Conservation (phyloP, 2,113 vertebrate species). For the Melanotaenia duboulayi region DNA sequence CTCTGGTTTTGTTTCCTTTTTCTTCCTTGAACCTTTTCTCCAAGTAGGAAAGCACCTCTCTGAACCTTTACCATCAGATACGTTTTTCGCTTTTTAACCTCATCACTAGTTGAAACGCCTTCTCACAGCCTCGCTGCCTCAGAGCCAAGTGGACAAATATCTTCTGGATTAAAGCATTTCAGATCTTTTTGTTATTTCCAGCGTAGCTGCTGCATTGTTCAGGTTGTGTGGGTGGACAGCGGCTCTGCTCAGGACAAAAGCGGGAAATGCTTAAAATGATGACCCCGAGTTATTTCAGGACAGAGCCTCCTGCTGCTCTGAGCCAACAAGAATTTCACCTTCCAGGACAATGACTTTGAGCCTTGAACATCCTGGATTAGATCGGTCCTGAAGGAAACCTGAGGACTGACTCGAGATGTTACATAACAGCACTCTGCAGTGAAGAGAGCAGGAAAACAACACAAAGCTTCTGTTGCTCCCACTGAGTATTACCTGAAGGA, state of each 20-base stretch:
- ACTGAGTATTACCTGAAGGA: slow-evolving; percentile 57
- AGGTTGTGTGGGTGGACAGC: slow-evolving; percentile 49
- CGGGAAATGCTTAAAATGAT: slow-evolving; percentile 46
- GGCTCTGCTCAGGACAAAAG: slow-evolving; percentile 54
- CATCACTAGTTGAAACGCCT: not conserved
- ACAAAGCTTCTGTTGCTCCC: slow-evolving; percentile 40
- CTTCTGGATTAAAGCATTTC: slow-evolving; percentile 8
- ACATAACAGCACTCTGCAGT: slow-evolving; percentile 51
- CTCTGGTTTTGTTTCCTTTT: too few relatives aligned
- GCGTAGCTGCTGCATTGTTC: slow-evolving; percentile 19
- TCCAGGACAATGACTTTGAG: slow-evolving; percentile 10
- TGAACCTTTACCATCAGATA: not conserved
- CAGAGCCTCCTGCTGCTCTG: slow-evolving; percentile 22
- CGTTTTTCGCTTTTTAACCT: not conserved
- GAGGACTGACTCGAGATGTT: slow-evolving; percentile 40
- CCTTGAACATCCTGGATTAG: slow-evolving; percentile 22
- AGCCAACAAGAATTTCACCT: slow-evolving; percentile 17
- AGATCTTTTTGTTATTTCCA: slow-evolving; percentile 9
- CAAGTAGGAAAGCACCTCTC: too few relatives aligned
- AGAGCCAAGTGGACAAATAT: not conserved
- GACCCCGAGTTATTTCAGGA: slow-evolving; percentile 62
- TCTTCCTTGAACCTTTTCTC: too few relatives aligned
- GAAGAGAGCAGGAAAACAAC: slow-evolving; percentile 40
- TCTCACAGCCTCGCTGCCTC: not conserved
- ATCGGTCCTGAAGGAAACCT: slow-evolving; percentile 19